phyloP scores from a whole-genome alignment of 2,113 vertebrate genomes.

The Rhea pennata region DNA sequence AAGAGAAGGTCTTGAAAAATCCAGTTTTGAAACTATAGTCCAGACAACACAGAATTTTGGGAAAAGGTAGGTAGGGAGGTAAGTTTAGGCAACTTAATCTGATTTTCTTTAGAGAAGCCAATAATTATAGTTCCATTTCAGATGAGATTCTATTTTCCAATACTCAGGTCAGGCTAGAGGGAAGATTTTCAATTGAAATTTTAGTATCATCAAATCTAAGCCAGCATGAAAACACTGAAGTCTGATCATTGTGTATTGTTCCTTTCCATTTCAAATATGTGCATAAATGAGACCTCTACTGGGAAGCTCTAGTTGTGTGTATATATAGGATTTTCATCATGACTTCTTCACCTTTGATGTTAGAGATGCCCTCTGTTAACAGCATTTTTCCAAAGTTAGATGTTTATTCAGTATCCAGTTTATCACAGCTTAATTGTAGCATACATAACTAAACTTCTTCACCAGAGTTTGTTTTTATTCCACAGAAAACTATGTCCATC shows the following conservation, averaged over 20 bases:
- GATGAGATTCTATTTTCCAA: background rate
- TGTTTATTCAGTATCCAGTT: background rate
- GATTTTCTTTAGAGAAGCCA: background rate
- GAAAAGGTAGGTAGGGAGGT: background rate
- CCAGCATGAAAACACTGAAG: background rate
- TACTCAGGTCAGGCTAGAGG: background rate
- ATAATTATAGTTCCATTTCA: background rate
- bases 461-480: rapidly evolving
- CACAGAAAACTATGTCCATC: background rate
- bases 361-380: background rate
- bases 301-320: background rate
- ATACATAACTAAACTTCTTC: background rate
- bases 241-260: background rate
- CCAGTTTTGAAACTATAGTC: background rate
- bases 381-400: background rate
- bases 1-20: background rate
- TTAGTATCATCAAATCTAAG: background rate
- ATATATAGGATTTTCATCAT: background rate
- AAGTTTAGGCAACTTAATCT: background rate
- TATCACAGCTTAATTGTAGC: background rate
- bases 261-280: background rate
- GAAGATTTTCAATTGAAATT: background rate
- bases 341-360: background rate
- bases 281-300: background rate
- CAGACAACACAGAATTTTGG: background rate